These are phyloP conservation scores for Thymelicus acteon DNA, from an alignment of 2,888 invertebrate genomes.

Conservation along the genomic window DNA sequence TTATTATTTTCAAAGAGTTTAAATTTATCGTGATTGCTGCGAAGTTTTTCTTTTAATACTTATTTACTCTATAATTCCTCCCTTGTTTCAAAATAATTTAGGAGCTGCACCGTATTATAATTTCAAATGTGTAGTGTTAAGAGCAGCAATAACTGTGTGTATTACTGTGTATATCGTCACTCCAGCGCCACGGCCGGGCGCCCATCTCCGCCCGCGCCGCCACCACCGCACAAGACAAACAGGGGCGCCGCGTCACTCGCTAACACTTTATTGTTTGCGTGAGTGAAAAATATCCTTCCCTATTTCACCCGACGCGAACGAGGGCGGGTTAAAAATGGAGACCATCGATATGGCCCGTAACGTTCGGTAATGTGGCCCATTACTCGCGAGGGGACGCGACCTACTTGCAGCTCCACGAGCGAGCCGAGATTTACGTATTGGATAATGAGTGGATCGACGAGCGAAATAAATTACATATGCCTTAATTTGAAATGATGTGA, in stretches of 20 bases:
- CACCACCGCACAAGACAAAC: conserved; percentile 16
- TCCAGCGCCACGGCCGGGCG: too few relatives aligned
- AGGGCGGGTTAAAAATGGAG: conserved; percentile 28
- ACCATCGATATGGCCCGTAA: conserved; percentile 30
- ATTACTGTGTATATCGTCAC: too few relatives aligned
- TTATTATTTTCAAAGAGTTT: too few relatives aligned
- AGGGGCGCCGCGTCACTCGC: conserved; percentile 13
- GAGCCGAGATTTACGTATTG: neutral
- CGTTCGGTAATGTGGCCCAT: conserved; percentile 28
- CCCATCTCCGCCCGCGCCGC: neutral
- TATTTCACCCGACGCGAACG: conserved; percentile 31
- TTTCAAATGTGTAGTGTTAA: too few relatives aligned
- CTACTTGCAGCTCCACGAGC: conserved; percentile 15
- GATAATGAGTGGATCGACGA: neutral
- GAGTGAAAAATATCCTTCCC: conserved; percentile 35
- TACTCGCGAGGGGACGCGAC: conserved; percentile 21
- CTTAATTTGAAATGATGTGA: neutral
- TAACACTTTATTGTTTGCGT: conserved; percentile 37
- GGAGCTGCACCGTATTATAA: too few relatives aligned
- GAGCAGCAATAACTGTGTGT: too few relatives aligned
- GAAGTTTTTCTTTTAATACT: too few relatives aligned
- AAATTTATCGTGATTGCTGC: too few relatives aligned
- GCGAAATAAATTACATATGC: neutral
- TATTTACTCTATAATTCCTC: too few relatives aligned
- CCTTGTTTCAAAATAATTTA: too few relatives aligned